Conservation (phyloP, 2,797 vertebrate species). For the Mus spretus region DNA sequence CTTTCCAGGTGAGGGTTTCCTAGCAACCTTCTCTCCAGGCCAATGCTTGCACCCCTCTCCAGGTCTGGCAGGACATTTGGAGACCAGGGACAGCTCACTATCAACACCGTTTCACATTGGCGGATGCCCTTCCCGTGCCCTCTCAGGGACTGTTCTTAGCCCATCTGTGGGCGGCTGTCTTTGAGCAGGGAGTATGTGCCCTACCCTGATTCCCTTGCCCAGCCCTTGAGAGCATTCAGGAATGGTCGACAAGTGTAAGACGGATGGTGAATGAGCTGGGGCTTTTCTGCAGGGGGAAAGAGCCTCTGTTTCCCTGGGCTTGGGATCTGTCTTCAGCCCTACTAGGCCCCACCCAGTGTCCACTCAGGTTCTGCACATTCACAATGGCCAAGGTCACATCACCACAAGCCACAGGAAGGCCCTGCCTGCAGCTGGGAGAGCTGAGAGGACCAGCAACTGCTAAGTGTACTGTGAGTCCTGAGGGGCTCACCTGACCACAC, state of each 20-base stretch:
- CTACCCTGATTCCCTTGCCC: too few relatives aligned
- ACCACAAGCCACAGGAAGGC: not conserved
- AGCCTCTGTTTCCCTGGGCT: not conserved
- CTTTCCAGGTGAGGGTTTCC: too few relatives aligned
- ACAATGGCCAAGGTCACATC: too few relatives aligned
- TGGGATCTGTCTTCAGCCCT: not conserved
- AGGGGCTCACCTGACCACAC: not conserved
- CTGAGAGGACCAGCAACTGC: not conserved
- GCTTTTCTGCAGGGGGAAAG: not conserved
- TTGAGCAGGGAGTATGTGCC: not conserved
- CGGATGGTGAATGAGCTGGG: too few relatives aligned
- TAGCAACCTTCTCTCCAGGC: not conserved
- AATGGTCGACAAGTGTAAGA: too few relatives aligned
- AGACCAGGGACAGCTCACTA: not conserved
- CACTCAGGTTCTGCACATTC: not conserved
- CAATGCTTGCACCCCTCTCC: not conserved
- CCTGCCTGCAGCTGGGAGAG: too few relatives aligned
- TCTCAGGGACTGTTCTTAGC: not conserved
- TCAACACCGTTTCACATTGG: not conserved
- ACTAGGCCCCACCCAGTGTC: not conserved
- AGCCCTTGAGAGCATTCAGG: not conserved
- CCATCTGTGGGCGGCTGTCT: not conserved
- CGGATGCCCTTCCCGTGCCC: too few relatives aligned
- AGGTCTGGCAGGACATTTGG: fast-evolving
- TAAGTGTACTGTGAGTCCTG: not conserved